Evolutionary conservation across 2,113 vertebrate species (phyloP), one percentile per base, ranked within the genome.

Genomic region (Himantopus leucocephalus): DNA sequence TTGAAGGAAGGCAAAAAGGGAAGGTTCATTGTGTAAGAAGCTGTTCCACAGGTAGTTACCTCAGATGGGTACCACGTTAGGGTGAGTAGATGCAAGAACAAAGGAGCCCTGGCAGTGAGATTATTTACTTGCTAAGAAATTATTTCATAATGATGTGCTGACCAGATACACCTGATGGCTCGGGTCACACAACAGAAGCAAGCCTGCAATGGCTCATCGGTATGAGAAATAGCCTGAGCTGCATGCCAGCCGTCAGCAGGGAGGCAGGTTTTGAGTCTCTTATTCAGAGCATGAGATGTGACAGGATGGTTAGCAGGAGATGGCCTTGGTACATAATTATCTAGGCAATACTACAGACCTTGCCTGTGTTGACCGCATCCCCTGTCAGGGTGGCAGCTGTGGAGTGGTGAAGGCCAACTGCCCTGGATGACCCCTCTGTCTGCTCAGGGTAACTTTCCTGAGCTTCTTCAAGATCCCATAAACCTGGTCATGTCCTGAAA

Each of bases 141-240:
- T 6, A 34, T 64, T 76, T 85, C 1, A 2, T 34, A 60, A 24
- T 16, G 37, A 34, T 60, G 23, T 45, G 21, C 77, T 78, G 77
- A 41, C n/a, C 81, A 75, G 41, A n/a, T 75, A 52, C 5, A 5
- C 45, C 64, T 50, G 10, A 12, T 3, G 2, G 30, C 58, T 88
- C 22, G 34, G 62, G 34, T 45, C 74, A 21, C 35, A 29, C 34
- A 70, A 24, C n/a, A 82, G 48, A 41, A 71, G 43, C 34, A 59
- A 71, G 56, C n/a, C 41, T 6, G 6, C 15, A 22, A 21, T 27
- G 68, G 39, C 5, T 1, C 48, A 22, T 6, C 2, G 1, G 8
- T 50, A 14, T 11, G 35, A 48, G 55, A 39, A 71, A 22, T 7
- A 79, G 74, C 30, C 60, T n/a, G n/a, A 14, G 60, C 60, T 85